Evolutionary conservation across 92 coral and sea anemone genomes (phyloP).

Genomic region (Epizoanthus stellaris): DNA sequence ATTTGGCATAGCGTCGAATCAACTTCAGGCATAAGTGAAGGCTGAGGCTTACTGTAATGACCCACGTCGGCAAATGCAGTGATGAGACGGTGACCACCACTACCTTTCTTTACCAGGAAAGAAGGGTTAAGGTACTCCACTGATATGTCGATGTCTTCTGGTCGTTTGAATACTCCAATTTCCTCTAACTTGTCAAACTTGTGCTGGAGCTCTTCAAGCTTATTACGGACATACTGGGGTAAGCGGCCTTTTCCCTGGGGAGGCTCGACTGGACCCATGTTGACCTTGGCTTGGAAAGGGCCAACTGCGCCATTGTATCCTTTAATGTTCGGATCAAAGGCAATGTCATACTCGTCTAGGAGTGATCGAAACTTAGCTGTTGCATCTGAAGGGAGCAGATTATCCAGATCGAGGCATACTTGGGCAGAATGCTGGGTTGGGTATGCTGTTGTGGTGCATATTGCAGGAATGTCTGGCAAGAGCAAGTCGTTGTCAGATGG

Average conservation of each 20-base stretch:
- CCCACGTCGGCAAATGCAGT: slow-evolving; percentile 25
- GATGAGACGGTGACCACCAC: slow-evolving; percentile 37
- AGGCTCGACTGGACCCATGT: slow-evolving; percentile 51
- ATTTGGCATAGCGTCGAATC: slow-evolving; percentile 58
- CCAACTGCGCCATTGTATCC: slow-evolving; percentile 30
- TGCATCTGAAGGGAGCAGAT: slow-evolving; percentile 38
- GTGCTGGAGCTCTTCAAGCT: too few relatives aligned
- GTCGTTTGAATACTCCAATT: slow-evolving; percentile 32
- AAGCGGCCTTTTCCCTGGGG: slow-evolving; percentile 55
- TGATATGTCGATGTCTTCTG: slow-evolving; percentile 21
- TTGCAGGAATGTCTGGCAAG: too few relatives aligned
- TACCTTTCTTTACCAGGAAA: slow-evolving; percentile 25
- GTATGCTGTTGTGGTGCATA: too few relatives aligned
- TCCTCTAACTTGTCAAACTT: slow-evolving; percentile 58
- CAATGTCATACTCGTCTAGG: slow-evolving; percentile 21
- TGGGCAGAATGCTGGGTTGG: too few relatives aligned
- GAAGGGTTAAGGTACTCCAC: background rate
- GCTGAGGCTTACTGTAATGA: slow-evolving; percentile 45
- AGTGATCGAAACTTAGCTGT: slow-evolving; percentile 39
- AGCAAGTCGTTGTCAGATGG: too few relatives aligned
- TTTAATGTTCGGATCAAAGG: slow-evolving; percentile 16
- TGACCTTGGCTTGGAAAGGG: too few relatives aligned
- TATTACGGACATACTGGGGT: background rate
- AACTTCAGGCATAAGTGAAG: slow-evolving; percentile 45
- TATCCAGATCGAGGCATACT: slow-evolving; percentile 50